phyloP scores from a whole-genome alignment of 2,888 invertebrate species.

The Leucoptera coffeella region DNA sequence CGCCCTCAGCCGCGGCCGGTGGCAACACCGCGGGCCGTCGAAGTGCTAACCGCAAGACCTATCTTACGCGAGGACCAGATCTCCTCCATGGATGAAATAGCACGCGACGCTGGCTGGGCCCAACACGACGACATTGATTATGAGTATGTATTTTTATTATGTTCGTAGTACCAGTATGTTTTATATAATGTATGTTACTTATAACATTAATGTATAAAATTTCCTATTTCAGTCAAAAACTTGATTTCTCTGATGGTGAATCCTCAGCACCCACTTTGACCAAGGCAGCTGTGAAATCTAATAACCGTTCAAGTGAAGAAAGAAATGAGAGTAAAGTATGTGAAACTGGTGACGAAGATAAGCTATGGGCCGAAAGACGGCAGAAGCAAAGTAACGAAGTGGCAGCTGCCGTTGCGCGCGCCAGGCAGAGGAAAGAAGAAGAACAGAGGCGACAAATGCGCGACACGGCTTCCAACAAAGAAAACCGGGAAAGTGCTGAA shows the following conservation, averaged over 20 bases:
- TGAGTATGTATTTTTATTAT: constrained; percentile 55
- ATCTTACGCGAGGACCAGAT: constrained; percentile 92
- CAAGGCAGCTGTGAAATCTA: constrained; percentile 22
- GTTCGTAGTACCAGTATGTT: too few species aligned
- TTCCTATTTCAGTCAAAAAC: constrained; percentile 63
- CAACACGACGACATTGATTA: constrained; percentile 91
- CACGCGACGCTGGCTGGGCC: constrained; percentile 87
- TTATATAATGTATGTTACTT: constrained; percentile 4
- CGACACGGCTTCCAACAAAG: constrained; percentile 19
- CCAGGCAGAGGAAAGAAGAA: constrained; percentile 80
- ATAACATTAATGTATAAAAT: constrained; percentile 1
- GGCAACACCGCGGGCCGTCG: constrained; percentile 47
- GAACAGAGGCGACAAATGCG: constrained; percentile 68
- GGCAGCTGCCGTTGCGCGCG: constrained; percentile 74
- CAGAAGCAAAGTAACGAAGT: constrained; percentile 65
- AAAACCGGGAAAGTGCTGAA: constrained; percentile 16
- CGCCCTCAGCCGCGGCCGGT: constrained; percentile 13
- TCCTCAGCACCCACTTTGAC: constrained; percentile 18
- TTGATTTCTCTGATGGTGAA: constrained; percentile 93
- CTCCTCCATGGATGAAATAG: constrained; percentile 85
- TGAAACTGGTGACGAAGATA: constrained; percentile 35
- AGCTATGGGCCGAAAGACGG: constrained; percentile 66
- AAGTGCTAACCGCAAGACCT: constrained; percentile 66
- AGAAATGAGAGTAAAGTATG: constrained; percentile 28
- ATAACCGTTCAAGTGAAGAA: constrained; percentile 23